Conservation (phyloP, 2,888 invertebrate genomes). For the Meliscaeva auricollis region DNA sequence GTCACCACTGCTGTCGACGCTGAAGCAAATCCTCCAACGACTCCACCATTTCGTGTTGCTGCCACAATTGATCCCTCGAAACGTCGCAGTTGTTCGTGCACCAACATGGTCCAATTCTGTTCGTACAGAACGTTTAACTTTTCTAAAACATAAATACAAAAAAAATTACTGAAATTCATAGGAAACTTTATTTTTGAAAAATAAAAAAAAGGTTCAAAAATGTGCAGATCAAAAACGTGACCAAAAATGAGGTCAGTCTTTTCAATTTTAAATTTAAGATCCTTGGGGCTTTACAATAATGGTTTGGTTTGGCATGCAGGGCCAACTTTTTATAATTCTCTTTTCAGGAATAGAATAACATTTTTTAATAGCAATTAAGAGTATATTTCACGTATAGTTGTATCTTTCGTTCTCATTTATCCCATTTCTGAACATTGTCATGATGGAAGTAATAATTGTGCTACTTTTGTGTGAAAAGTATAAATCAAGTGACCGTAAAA, state of each 20-base stretch:
- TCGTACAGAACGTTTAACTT: constrained; percentile 93
- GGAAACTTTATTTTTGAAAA: constrained; percentile 34
- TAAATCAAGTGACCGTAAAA: constrained; percentile 55
- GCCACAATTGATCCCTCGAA: constrained; percentile 93
- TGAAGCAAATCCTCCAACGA: constrained; percentile 48
- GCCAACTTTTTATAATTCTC: constrained; percentile 33
- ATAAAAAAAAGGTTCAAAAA: constrained; percentile 54
- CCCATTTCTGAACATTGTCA: constrained; percentile 22
- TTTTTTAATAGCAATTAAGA: constrained; percentile 62
- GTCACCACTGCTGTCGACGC: constrained; percentile 60
- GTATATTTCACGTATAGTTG: constrained; percentile 43
- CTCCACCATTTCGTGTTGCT: constrained; percentile 87
- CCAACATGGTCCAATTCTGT: constrained; percentile 92
- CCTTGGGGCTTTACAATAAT: constrained; percentile 26
- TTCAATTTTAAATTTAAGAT: constrained; percentile 26
- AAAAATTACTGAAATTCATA: constrained; percentile 22
- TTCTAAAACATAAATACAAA: constrained; percentile 85
- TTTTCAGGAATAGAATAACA: constrained; percentile 20
- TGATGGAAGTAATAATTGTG: constrained; percentile 49
- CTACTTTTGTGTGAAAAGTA: constrained; percentile 2
- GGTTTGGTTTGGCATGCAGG: background rate
- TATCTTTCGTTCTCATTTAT: background rate
- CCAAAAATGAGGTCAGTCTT: constrained; percentile 45
- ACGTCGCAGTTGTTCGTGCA: constrained; percentile 90
- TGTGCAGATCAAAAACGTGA: constrained; percentile 62